Evolutionary conservation across 2,113 vertebrate species (phyloP).

Genomic region (Semicossyphus pulcher): DNA sequence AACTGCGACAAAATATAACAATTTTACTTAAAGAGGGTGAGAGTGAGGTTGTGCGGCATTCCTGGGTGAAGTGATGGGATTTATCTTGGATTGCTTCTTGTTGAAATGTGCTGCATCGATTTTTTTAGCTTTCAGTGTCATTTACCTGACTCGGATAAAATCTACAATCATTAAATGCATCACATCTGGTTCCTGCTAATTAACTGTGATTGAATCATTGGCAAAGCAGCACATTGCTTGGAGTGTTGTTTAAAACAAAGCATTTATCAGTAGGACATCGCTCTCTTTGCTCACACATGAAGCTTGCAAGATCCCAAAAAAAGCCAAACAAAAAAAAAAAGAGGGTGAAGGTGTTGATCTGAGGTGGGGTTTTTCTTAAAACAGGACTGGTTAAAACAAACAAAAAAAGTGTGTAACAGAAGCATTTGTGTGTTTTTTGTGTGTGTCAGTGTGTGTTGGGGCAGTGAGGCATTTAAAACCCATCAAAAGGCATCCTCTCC

Average conservation of each 20-base stretch:
- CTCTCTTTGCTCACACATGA: slow-evolving; percentile 3
- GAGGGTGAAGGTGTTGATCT: slow-evolving; percentile 1
- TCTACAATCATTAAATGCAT: slow-evolving; percentile 47
- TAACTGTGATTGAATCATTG: slow-evolving; percentile 55
- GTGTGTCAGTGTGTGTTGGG: slow-evolving; percentile 31
- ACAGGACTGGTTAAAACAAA: not conserved
- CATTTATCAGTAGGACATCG: slow-evolving; percentile 21
- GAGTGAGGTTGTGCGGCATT: slow-evolving; percentile 41
- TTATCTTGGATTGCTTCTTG: slow-evolving; percentile 8
- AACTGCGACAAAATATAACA: slow-evolving; percentile 23
- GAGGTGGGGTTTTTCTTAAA: not conserved
- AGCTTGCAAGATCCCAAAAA: slow-evolving; percentile 3
- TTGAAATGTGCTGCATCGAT: slow-evolving; percentile 42
- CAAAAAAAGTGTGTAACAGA: slow-evolving; percentile 17
- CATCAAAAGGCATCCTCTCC: slow-evolving; percentile 18
- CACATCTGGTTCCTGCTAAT: slow-evolving; percentile 56
- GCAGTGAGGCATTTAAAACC: slow-evolving; percentile 48
- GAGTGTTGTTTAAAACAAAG: slow-evolving; percentile 20
- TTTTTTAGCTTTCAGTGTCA: slow-evolving; percentile 43
- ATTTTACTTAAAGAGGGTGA: slow-evolving; percentile 45
- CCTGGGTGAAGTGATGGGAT: slow-evolving; percentile 1
- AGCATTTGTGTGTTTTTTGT: slow-evolving; percentile 18
- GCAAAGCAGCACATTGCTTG: slow-evolving; percentile 16
- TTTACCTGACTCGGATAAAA: slow-evolving; percentile 44
- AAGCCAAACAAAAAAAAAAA: slow-evolving; percentile 7